A percentile compares a stretch with the other conserved stretches of the same genome.
phyloP scores from a whole-genome alignment of 2,113 vertebrate species.

The Platichthys stellatus region DNA sequence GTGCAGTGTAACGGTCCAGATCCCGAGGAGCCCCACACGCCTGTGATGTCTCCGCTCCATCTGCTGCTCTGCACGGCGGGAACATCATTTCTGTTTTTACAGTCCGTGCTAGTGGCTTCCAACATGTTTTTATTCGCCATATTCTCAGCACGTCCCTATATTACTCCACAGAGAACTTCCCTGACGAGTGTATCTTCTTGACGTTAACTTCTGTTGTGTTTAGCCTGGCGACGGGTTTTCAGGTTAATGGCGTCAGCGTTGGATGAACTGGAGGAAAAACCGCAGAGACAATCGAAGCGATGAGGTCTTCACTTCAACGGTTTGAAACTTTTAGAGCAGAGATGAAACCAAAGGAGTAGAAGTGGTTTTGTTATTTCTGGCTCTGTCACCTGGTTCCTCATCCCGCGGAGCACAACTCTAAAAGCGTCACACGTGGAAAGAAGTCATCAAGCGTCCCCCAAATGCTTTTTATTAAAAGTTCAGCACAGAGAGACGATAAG shows the following conservation, averaged over 20 bases:
- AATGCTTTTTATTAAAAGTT: neutral
- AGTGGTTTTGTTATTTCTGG: constrained; percentile 4
- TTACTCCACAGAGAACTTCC: constrained; percentile 6
- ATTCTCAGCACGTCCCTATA: neutral
- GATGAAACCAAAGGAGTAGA: neutral
- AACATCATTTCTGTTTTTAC: constrained; percentile 37
- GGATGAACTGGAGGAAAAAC: too few species aligned
- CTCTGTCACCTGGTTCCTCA: neutral
- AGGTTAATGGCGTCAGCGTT: neutral
- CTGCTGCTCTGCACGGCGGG: constrained; percentile 22
- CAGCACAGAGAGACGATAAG: neutral
- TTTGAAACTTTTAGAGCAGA: constrained; percentile 24
- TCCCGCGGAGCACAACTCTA: neutral
- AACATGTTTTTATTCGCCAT: constrained; percentile 14
- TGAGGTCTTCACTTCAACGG: neutral
- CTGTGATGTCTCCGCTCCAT: constrained; percentile 35
- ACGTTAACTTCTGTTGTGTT: neutral
- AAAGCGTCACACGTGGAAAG: neutral
- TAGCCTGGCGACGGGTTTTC: constrained; percentile 4
- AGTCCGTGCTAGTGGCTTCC: constrained; percentile 1
- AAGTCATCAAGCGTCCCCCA: neutral
- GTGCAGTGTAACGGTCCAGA: neutral
- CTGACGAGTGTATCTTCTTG: neutral
- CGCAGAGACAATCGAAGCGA: neutral
- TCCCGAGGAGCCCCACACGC: neutral